Percentiles rank a stretch among this genome's conserved stretches.
phyloP scores from a whole-genome alignment of 2,797 vertebrate species.

The Taenioides sp. region DNA sequence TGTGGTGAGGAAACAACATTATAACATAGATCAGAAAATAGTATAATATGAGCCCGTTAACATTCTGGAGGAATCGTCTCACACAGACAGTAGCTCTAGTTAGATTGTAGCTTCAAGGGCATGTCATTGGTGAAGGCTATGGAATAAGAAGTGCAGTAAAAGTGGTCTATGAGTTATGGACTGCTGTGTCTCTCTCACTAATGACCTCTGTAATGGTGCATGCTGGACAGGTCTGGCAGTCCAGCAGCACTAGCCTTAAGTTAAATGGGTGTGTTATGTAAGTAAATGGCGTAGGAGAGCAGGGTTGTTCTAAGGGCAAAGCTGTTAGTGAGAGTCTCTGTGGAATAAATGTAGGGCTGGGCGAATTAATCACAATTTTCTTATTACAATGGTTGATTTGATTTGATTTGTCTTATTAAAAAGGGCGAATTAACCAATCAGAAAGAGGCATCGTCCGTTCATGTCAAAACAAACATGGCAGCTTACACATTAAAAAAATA shows the following conservation, averaged over 20 bases:
- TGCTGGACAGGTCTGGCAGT: constrained; percentile 23
- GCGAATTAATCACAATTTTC: too few species aligned
- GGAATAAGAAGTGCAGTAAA: neutral
- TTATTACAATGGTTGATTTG: too few species aligned
- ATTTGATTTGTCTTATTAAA: too few species aligned
- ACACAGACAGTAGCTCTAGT: neutral
- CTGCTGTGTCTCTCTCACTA: constrained; percentile 2
- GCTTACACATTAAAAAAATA: too few species aligned
- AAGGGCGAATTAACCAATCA: too few species aligned
- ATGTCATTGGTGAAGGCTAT: constrained; percentile 2
- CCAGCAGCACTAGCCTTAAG: constrained; percentile 16
- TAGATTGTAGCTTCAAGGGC: constrained; percentile 1
- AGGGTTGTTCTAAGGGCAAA: constrained; percentile 41
- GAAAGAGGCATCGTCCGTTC: too few species aligned
- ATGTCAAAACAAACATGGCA: too few species aligned
- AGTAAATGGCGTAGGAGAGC: constrained; percentile 32
- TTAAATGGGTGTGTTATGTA: constrained; percentile 44
- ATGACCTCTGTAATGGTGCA: constrained; percentile 3
- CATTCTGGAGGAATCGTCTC: neutral
- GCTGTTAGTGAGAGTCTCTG: constrained; percentile 36
- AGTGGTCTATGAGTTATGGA: constrained; percentile 4
- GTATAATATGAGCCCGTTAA: neutral
- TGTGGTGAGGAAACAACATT: too few species aligned
- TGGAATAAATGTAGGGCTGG: constrained; percentile 10
- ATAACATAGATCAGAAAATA: too few species aligned